Evolutionary conservation across 2,113 vertebrate genomes (phyloP).

Genomic region (Amblyopsis rosae): DNA sequence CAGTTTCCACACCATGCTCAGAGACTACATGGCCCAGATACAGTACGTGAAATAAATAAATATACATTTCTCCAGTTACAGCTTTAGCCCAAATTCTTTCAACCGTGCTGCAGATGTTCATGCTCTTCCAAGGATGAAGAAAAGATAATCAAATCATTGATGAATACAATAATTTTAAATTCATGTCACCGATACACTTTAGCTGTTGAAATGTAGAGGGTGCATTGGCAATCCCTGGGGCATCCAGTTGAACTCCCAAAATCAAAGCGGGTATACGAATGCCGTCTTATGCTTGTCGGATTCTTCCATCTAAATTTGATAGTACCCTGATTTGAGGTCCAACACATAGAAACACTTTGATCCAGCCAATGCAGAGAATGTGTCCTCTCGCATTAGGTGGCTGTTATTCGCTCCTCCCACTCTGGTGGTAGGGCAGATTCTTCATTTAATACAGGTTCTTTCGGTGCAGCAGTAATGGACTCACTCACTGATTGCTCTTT

Average conservation of each 20-base stretch:
- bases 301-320: slow-evolving; percentile 20
- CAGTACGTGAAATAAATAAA: slow-evolving; percentile 17
- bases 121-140: slow-evolving; percentile 17
- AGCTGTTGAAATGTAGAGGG: slow-evolving; percentile 14
- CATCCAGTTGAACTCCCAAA: slow-evolving; percentile 25
- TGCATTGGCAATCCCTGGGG: slow-evolving; percentile 21
- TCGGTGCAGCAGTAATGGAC: not conserved
- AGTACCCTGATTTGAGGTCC: slow-evolving; percentile 8
- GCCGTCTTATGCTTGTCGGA: slow-evolving; percentile 18
- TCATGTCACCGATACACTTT: slow-evolving; percentile 19
- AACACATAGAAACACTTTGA: slow-evolving; percentile 14
- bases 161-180: slow-evolving; percentile 8
- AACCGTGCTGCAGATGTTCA: slow-evolving; percentile 8
- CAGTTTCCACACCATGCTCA: slow-evolving; percentile 13
- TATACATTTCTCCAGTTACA: not conserved
- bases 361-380: slow-evolving; percentile 6
- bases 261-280: slow-evolving; percentile 25
- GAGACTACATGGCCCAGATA: slow-evolving; percentile 22
- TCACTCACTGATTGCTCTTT: not conserved
- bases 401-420: not conserved
- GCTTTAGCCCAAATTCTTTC: not conserved
- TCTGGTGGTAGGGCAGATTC: not conserved
- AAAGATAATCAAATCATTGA: slow-evolving; percentile 15
- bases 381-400: slow-evolving; percentile 9
- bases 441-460: not conserved